Percentiles rank a stretch among this genome's conserved stretches.
phyloP scores from a whole-genome alignment of 2,888 invertebrate genomes.

The Bombylius discolor region DNA sequence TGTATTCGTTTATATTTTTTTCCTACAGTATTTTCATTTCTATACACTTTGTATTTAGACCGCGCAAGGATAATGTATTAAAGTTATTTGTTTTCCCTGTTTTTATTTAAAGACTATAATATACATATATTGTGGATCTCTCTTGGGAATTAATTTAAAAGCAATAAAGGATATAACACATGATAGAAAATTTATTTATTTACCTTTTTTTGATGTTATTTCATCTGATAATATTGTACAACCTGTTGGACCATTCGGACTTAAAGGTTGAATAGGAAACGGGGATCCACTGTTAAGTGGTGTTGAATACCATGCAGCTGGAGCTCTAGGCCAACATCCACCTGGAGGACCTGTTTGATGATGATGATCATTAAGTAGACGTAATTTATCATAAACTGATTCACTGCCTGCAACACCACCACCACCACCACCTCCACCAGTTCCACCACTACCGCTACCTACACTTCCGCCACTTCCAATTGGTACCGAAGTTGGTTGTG shows the following conservation, averaged over 20 bases:
- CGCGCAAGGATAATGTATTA: no score
- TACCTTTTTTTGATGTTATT: slow-evolving; percentile 15
- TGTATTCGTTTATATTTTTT: no score
- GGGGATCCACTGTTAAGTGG: slow-evolving; percentile 23
- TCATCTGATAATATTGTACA: slow-evolving; percentile 14
- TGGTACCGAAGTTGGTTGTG: slow-evolving; percentile 26
- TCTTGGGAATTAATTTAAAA: no score
- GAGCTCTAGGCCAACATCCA: slow-evolving; percentile 25
- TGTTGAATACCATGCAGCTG: slow-evolving; percentile 31
- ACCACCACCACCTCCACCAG: slow-evolving; percentile 27
- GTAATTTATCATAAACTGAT: slow-evolving; percentile 31
- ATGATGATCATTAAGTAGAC: slow-evolving; percentile 24
- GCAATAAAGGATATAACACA: no score
- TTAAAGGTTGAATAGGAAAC: slow-evolving; percentile 19
- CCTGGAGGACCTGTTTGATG: slow-evolving; percentile 15
- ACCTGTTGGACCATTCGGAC: slow-evolving; percentile 12
- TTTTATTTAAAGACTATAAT: no score
- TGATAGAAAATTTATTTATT: not conserved
- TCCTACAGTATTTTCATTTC: no score
- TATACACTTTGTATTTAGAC: no score
- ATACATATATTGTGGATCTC: no score
- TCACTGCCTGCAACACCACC: slow-evolving; percentile 16
- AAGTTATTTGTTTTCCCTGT: no score
- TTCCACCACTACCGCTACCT: slow-evolving; percentile 17
- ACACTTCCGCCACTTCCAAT: slow-evolving; percentile 28